Evolutionary conservation across 2,113 vertebrate genomes (phyloP).

Genomic region (Pholis gunnellus): DNA sequence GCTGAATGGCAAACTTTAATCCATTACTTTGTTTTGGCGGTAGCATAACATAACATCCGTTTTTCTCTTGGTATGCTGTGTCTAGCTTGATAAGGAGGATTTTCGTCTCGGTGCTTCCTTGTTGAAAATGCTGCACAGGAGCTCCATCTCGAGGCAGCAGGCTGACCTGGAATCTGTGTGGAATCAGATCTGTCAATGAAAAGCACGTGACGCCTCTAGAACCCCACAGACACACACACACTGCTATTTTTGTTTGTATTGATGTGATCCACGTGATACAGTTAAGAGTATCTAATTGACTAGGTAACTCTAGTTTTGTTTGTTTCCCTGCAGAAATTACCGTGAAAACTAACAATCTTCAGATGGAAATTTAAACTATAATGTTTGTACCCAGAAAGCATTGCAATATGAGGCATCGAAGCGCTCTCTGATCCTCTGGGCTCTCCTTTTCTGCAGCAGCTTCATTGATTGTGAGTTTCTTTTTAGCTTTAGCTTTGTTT

Average conservation of each 20-base stretch:
- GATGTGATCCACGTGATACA: neutral
- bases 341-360: neutral
- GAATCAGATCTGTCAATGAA: neutral
- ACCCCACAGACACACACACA: no score
- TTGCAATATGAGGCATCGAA: neutral
- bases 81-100: neutral
- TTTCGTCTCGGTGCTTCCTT: constrained; percentile 55
- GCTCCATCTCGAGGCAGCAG: constrained; percentile 50
- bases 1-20: no score
- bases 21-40: constrained; percentile 29
- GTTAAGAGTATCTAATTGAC: neutral
- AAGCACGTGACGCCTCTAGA: no score
- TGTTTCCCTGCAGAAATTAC: neutral
- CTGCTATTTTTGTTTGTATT: neutral
- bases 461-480: neutral
- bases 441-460: neutral
- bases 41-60: constrained; percentile 17
- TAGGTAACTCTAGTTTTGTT: neutral
- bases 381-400: neutral
- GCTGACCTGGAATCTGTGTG: neutral
- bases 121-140: constrained; percentile 29
- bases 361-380: neutral
- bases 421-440: neutral
- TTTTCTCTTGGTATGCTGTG: neutral
- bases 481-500: neutral